A percentile compares a stretch with the other conserved stretches of the same genome.
Evolutionary conservation across 1,140 invertebrate genomes (phyloP).

Genomic region (Lordiphosa stackelbergi): DNA sequence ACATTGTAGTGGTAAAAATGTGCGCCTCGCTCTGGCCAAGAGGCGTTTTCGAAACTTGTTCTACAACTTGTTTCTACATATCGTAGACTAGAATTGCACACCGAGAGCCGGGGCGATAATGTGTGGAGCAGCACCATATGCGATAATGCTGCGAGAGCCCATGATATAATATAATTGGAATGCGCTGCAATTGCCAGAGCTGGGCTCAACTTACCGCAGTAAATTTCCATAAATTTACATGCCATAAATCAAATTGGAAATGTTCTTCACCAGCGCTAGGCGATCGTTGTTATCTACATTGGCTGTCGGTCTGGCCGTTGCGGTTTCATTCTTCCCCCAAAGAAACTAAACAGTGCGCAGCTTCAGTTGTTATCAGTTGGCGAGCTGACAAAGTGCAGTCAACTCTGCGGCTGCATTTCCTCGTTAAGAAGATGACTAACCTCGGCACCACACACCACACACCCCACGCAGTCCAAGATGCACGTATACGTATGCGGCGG

Average conservation of each 20-base stretch:
- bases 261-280: conserved; percentile 51
- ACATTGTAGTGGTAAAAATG: conserved; percentile 33
- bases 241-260: conserved; percentile 71
- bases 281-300: conserved; percentile 51
- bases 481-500: conserved; percentile 17
- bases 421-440: conserved; percentile 52
- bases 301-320: conserved; percentile 20
- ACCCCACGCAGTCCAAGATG: conserved; percentile 50
- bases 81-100: conserved; percentile 55
- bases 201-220: conserved; percentile 41
- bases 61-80: conserved; percentile 73
- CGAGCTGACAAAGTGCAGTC: conserved; percentile 65
- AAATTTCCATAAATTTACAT: conserved; percentile 74
- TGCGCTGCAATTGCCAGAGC: conserved; percentile 45
- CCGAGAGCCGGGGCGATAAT: conserved; percentile 36
- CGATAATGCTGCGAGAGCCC: conserved; percentile 66
- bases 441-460: conserved; percentile 16
- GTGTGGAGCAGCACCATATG: conserved; percentile 57
- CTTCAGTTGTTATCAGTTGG: conserved; percentile 41
- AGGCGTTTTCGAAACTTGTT: conserved; percentile 68
- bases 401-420: conserved; percentile 59
- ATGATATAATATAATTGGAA: conserved; percentile 75
- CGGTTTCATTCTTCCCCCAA: conserved; percentile 11
- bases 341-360: conserved; percentile 56
- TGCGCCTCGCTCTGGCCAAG: conserved; percentile 20